Evolutionary conservation across 1,140 invertebrate genomes (phyloP).

Genomic region (Bombus haemorrhoidalis): DNA sequence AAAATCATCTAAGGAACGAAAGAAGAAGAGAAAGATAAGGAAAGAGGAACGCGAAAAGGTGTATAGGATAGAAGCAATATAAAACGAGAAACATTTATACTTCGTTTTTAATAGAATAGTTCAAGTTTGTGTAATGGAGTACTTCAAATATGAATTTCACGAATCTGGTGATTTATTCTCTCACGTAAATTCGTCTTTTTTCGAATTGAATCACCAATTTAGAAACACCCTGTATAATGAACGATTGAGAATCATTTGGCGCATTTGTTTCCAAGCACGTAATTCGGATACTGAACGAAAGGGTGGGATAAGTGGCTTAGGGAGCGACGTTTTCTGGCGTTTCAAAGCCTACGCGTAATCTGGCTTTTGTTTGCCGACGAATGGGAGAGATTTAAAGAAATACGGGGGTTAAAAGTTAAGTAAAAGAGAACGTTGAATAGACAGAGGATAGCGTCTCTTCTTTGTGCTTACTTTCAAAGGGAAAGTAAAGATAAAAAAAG

Average conservation of each 20-base stretch:
- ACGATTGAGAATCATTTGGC: neutral
- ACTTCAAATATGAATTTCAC: neutral
- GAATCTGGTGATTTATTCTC: neutral
- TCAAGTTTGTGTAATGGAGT: neutral
- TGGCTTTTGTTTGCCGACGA: neutral
- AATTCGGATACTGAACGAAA: neutral
- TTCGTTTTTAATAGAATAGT: neutral
- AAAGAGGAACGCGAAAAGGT: too few relatives aligned
- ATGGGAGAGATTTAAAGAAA: neutral
- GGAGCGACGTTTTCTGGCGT: neutral
- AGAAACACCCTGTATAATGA: neutral
- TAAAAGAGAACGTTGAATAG: neutral
- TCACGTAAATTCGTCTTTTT: neutral
- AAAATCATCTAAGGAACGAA: too few relatives aligned
- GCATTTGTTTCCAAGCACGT: neutral
- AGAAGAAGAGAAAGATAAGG: too few relatives aligned
- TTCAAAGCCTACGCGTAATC: neutral
- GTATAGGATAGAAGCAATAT: neutral
- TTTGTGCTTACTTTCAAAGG: neutral
- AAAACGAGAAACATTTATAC: neutral
- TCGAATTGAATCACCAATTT: neutral
- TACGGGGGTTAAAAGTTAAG: neutral
- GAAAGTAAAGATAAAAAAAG: neutral
- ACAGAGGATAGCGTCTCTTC: too few relatives aligned
- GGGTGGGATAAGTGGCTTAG: neutral